Conservation (phyloP, 2,113 vertebrate species). For the Orcinus orca region DNA sequence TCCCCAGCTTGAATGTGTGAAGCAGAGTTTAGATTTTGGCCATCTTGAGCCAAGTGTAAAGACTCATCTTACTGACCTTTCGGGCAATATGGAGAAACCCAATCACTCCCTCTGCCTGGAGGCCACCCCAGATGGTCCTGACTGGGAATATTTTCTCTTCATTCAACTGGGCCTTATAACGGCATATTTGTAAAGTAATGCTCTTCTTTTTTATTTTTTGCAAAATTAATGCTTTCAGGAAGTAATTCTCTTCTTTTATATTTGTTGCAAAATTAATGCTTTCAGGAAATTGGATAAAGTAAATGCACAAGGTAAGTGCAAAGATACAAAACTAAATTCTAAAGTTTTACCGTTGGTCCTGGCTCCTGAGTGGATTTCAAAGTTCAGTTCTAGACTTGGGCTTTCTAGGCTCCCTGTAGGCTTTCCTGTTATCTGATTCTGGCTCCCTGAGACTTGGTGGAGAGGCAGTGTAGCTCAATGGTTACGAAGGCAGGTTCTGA, state of each 20-base stretch:
- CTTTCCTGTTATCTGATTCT: not conserved
- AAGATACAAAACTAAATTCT: not conserved
- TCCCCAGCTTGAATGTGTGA: not conserved
- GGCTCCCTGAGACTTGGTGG: not conserved
- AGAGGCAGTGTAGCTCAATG: not conserved
- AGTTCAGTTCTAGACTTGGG: not conserved
- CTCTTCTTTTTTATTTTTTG: not conserved
- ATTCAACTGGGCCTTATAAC: not conserved
- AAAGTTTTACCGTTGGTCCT: not conserved
- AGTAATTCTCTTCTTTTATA: not conserved
- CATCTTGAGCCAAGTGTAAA: not conserved
- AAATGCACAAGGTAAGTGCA: not conserved
- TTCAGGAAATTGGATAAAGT: not conserved
- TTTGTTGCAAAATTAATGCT: not conserved
- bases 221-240: not conserved
- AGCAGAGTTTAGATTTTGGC: not conserved
- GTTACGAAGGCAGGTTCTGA: not conserved
- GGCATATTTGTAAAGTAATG: not conserved
- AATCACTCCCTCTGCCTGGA: not conserved
- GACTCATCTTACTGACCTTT: not conserved
- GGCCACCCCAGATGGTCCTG: not conserved
- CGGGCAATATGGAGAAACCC: not conserved
- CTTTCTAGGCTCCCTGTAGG: not conserved
- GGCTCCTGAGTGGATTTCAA: not conserved
- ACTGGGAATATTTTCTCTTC: not conserved